Conservation (phyloP, 2,113 vertebrate species). For the Phoenicopterus ruber region DNA sequence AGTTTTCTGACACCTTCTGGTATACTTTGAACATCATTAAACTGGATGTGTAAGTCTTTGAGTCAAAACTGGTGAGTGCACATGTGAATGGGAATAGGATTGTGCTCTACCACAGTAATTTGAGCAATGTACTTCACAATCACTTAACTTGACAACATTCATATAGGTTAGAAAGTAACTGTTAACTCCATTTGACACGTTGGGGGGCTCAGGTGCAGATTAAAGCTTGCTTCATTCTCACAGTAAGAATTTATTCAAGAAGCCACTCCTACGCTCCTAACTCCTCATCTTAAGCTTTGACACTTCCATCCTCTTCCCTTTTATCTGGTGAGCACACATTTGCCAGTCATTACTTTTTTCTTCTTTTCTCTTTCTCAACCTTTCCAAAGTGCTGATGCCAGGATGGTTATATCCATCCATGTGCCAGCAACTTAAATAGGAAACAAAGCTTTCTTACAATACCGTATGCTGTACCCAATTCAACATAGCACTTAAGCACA, state of each 20-base stretch:
- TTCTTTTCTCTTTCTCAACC: not conserved
- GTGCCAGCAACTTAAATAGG: not conserved
- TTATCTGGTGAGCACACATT: not conserved
- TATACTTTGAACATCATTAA: not conserved
- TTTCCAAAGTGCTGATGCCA: not conserved
- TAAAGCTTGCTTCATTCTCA: not conserved
- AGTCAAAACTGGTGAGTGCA: not conserved
- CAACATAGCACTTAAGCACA: not conserved
- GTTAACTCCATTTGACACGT: not conserved
- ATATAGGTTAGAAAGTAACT: not conserved
- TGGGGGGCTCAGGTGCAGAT: not conserved
- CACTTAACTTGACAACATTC: not conserved
- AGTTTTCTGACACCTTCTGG: not conserved
- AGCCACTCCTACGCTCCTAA: not conserved
- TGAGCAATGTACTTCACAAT: not conserved
- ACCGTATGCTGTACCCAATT: not conserved
- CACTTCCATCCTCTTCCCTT: not conserved
- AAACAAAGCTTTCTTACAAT: not conserved
- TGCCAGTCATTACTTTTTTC: not conserved
- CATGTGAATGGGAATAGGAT: not conserved
- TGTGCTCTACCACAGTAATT: not conserved
- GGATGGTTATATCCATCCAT: not conserved
- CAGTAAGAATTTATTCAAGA: not conserved
- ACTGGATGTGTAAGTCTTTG: not conserved
- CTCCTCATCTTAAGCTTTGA: not conserved